Conservation (phyloP, 2,888 invertebrate species). For the Diaphora mendica region DNA sequence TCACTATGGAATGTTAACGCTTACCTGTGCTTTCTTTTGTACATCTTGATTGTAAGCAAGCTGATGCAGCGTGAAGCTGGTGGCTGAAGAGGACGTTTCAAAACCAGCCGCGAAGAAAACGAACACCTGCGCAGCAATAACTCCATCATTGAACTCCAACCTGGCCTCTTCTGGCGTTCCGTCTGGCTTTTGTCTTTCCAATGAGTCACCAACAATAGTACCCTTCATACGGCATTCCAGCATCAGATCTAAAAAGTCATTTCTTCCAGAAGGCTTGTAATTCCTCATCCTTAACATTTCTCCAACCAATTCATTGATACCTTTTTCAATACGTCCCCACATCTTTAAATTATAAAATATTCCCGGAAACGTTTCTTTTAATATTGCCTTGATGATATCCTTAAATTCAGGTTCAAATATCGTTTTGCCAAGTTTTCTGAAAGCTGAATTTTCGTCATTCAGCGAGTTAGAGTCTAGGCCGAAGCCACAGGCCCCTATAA, state of each 20-base stretch:
- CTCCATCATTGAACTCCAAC: slow-evolving; percentile 51
- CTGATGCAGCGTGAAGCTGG: slow-evolving; percentile 64
- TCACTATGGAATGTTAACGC: not conserved
- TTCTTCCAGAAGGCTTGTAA: slow-evolving; percentile 54
- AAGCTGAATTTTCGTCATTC: slow-evolving; percentile 58
- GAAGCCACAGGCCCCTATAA: slow-evolving; percentile 67
- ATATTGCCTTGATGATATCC: slow-evolving; percentile 10
- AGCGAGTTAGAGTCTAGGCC: slow-evolving; percentile 61
- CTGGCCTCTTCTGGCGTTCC: slow-evolving; percentile 50
- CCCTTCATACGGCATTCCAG: slow-evolving; percentile 56
- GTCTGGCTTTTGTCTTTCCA: slow-evolving; percentile 47
- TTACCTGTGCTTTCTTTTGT: slow-evolving; percentile 58
- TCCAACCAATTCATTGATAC: slow-evolving; percentile 34
- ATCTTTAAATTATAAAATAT: slow-evolving; percentile 25
- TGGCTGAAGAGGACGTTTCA: slow-evolving; percentile 71
- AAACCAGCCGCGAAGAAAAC: slow-evolving; percentile 71
- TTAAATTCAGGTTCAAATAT: slow-evolving; percentile 31
- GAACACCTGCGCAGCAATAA: slow-evolving; percentile 60
- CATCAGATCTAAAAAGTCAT: slow-evolving; percentile 63
- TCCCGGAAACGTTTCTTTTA: slow-evolving; percentile 32
- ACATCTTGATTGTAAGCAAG: slow-evolving; percentile 67
- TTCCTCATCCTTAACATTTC: slow-evolving; percentile 55
- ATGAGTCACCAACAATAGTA: slow-evolving; percentile 57
- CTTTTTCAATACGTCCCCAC: slow-evolving; percentile 27
- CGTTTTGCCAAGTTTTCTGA: slow-evolving; percentile 48